Base-by-base conservation (phyloP, 1,140 invertebrate species). In the Drosophila teissieri region DNA sequence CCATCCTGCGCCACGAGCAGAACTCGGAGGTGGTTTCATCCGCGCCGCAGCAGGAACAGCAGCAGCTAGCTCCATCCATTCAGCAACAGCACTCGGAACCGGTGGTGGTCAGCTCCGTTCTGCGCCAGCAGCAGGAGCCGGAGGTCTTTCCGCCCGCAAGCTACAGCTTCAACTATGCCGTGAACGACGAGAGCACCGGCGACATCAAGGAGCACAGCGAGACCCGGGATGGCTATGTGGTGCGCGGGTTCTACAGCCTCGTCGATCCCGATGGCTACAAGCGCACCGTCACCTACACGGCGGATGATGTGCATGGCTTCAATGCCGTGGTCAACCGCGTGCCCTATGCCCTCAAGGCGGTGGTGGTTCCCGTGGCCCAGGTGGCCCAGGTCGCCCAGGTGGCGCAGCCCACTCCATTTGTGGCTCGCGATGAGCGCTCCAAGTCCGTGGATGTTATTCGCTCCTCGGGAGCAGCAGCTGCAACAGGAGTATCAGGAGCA, bases 231-330 rank as follows among this genome's bases (percentile, higher is more conserved):
- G 83, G 83, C 0, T 79, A 88, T 64, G 54, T 77, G 15, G 83
- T 88, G 11, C 79, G 79, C 0, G 83, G 83, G 8, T 80, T 65
- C 14, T 88, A 88, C 39, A 88, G 83, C 45, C 63, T 88, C 10
- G 19, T 88, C 56, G 83, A 88, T 80, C 83, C 83, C 19, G 83
- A 88, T 83, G 83, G 83, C 51, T 94, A 93, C n/a, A 90, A 93
- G 37, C 78, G 94, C n/a, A 93, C 92, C 8, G 94, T 94, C 1
- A 93, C 94, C 46, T 95, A 94, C 78, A 93, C 93, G 22, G 94
- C 93, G 34, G 93, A 94, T 74, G 80, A 93, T 57, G 73, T 93
- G 10, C 92, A 93, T 70, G 94, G 94, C 68, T 94, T 94, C 78
- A 94, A 94, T 91, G 94, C 94, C 2, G 91, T 94, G 3, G 94